phyloP scores from a whole-genome alignment of 2,888 invertebrate genomes.

The Drosophila hamatofila region DNA sequence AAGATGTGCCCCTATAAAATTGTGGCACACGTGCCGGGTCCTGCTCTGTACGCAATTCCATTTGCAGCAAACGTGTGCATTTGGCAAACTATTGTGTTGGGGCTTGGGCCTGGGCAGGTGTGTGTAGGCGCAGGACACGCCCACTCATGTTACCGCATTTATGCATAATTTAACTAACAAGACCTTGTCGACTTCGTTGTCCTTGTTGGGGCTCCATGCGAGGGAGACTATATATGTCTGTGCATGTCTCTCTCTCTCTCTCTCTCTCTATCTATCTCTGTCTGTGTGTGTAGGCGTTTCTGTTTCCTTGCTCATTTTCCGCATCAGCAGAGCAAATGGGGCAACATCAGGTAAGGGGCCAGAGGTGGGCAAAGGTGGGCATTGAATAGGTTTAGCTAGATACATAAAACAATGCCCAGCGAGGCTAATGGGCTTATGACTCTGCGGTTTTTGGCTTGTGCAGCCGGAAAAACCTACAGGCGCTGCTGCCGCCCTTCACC shows the following conservation, averaged over 20 bases:
- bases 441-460: constrained; percentile 64
- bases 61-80: constrained; percentile 26
- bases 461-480: constrained; percentile 23
- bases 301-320: constrained; percentile 76
- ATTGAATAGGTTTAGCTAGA: constrained; percentile 27
- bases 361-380: neutral
- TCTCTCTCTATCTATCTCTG: constrained; percentile 13
- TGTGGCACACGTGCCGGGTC: constrained; percentile 28
- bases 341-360: constrained; percentile 51
- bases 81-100: constrained; percentile 42
- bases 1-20: constrained; percentile 7
- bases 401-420: constrained; percentile 70
- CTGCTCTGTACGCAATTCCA: constrained; percentile 35
- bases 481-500: neutral
- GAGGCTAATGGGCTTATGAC: constrained; percentile 76
- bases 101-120: constrained; percentile 33
- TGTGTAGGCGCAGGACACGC: constrained; percentile 23
- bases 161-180: constrained; percentile 80
- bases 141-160: constrained; percentile 55
- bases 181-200: constrained; percentile 65
- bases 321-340: constrained; percentile 74
- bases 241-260: neutral
- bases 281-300: constrained; percentile 35
- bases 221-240: constrained; percentile 9
- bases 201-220: constrained; percentile 54